These are phyloP conservation scores for Regulus satrapa DNA, from an alignment of 2,113 vertebrate genomes.

Conservation along the genomic window DNA sequence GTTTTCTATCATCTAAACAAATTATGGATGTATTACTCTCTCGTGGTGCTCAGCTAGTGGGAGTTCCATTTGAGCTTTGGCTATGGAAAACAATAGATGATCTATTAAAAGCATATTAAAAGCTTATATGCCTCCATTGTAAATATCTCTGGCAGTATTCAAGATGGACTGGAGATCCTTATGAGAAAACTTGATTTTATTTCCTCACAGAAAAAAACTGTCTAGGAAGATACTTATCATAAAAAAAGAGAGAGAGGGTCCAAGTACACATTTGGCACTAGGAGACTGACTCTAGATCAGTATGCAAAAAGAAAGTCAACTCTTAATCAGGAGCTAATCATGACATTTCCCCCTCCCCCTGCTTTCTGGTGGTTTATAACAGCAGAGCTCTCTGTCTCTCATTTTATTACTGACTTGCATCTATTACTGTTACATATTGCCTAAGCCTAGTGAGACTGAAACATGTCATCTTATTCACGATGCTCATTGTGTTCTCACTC, in stretches of 20 bases:
- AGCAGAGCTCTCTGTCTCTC: background rate
- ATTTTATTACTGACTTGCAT: background rate
- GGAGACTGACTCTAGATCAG: background rate
- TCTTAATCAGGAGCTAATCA: background rate
- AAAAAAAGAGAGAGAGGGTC: background rate
- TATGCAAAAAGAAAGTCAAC: background rate
- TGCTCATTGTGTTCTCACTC: background rate
- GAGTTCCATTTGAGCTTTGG: slow-evolving; percentile 5
- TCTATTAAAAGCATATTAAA: background rate
- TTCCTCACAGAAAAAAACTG: background rate
- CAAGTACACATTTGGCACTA: background rate
- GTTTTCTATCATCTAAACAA: background rate
- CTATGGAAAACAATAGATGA: background rate
- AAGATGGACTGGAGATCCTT: background rate
- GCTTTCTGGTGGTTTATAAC: background rate
- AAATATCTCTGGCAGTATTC: background rate
- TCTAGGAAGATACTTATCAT: background rate
- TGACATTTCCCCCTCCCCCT: background rate
- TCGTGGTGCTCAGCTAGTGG: background rate
- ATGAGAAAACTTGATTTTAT: background rate
- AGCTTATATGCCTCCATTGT: background rate
- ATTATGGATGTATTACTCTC: background rate
- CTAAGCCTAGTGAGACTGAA: background rate
- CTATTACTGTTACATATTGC: too few species aligned
- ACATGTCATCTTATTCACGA: background rate